Evolutionary conservation across 1,140 invertebrate genomes (phyloP), one percentile per base, ranked within the genome.

Genomic region (Cyphomyrmex costatus): DNA sequence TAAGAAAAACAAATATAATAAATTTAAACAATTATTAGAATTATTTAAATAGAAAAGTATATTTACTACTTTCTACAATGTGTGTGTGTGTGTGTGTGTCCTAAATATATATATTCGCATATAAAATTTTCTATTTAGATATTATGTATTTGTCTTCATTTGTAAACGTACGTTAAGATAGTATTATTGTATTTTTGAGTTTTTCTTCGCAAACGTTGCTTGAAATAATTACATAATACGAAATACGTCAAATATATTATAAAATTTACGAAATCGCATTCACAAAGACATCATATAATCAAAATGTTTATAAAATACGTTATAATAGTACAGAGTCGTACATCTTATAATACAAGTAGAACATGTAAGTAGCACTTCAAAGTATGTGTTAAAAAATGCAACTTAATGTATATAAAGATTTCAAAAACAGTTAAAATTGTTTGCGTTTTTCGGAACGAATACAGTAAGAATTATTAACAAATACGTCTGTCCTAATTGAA

Each of bases 231-330:
- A 74, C 70, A 56, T 19, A 24, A 65, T 53, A 51, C 58, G 46
- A 71, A 61, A 46, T 71, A 68, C 49, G 46, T 71, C 30, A 68
- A 87, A 89, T 66, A 14, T 83, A 53, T 89, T 76, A 30, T 85
- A 73, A 70, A 56, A 82, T 74, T 53, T 58, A 56, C 77, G 63
- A 85, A 87, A 85, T 73, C 70, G 79, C 63, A 73, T 61, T 60
- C 79, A 86, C 84, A 85, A 91, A 90, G 66, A 89, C 63, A 82
- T 65, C 36, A 27, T 80, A 61, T 68, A 83, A 88, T 93, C 88
- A 86, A 93, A 92, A 93, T 92, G 89, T 92, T 93, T 94, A 94
- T 91, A 94, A 95, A 94, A 93, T 90, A 93, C 94, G 92, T 85
- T 92, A 93, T 86, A 93, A 94, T 94, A 92, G 79, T 88, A 92